Conservation (phyloP, 2,888 invertebrate species). For the Actias luna region DNA sequence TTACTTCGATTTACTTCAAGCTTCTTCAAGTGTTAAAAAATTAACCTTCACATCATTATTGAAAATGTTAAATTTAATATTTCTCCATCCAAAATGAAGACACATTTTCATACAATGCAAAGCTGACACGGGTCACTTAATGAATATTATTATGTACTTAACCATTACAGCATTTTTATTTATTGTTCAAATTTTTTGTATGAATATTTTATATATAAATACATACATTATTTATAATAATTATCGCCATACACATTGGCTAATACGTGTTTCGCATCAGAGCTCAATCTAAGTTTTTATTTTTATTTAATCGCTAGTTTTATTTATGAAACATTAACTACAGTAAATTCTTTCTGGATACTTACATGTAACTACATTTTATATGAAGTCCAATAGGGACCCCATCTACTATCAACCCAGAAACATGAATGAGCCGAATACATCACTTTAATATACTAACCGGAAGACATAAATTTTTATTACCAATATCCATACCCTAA, state of each 20-base stretch:
- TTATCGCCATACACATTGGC: not conserved
- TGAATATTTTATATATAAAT: no score
- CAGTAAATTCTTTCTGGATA: conserved; percentile 70
- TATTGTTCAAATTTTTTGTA: no score
- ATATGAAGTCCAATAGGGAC: conserved; percentile 68
- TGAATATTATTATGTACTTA: no score
- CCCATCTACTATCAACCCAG: conserved; percentile 52
- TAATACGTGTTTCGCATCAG: not conserved
- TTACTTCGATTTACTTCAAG: not conserved
- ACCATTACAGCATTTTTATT: no score
- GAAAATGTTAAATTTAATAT: not conserved
- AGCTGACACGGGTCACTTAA: not conserved
- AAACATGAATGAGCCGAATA: conserved; percentile 65
- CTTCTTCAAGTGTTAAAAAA: not conserved
- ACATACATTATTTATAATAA: no score
- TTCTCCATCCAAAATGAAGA: not conserved
- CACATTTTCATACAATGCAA: not conserved
- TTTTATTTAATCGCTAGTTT: not conserved
- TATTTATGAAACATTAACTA: conserved; percentile 37
- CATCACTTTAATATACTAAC: conserved; percentile 66
- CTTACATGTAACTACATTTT: conserved; percentile 55
- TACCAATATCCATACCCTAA: conserved; percentile 53
- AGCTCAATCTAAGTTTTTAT: not conserved
- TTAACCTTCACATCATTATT: not conserved
- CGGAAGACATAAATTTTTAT: conserved; percentile 80